These are phyloP conservation scores for Platycheirus albimanus DNA, from an alignment of 2,888 invertebrate genomes.

Conservation along the genomic window DNA sequence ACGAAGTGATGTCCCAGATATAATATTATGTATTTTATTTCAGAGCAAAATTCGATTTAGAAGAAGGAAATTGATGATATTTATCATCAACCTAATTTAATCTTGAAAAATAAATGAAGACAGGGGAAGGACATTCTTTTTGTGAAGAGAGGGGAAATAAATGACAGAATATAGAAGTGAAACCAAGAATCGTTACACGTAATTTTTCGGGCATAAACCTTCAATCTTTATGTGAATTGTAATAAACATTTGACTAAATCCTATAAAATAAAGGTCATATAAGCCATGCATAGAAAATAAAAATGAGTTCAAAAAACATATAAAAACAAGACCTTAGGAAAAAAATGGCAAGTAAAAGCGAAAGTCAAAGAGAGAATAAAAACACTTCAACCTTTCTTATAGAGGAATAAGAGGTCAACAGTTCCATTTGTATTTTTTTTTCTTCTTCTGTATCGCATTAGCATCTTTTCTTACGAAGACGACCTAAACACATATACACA, in stretches of 20 bases:
- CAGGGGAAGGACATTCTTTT: background rate
- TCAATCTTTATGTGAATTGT: too few species aligned
- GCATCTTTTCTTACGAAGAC: constrained; percentile 5
- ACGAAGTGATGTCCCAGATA: background rate
- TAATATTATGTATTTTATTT: constrained; percentile 19
- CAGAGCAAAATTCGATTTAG: constrained; percentile 18
- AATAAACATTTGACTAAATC: background rate
- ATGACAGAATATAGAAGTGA: too few species aligned
- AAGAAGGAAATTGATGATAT: constrained; percentile 15
- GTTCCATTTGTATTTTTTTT: constrained; percentile 12
- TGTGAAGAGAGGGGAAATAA: too few species aligned
- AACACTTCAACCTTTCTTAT: constrained; percentile 26
- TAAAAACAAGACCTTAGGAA: constrained; percentile 7
- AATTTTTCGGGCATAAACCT: too few species aligned
- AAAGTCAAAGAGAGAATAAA: constrained; percentile 24
- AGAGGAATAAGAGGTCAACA: constrained; percentile 24
- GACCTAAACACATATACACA: background rate
- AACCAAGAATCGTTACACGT: too few species aligned
- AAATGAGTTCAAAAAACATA: constrained; percentile 30
- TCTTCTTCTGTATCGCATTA: background rate
- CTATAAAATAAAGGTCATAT: constrained; percentile 32
- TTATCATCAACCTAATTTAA: constrained; percentile 3
- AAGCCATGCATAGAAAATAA: background rate
- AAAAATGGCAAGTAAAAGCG: constrained; percentile 27
- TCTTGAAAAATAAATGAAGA: background rate